Base-by-base conservation (phyloP, 2,113 vertebrate species). In the Gallinago media region DNA sequence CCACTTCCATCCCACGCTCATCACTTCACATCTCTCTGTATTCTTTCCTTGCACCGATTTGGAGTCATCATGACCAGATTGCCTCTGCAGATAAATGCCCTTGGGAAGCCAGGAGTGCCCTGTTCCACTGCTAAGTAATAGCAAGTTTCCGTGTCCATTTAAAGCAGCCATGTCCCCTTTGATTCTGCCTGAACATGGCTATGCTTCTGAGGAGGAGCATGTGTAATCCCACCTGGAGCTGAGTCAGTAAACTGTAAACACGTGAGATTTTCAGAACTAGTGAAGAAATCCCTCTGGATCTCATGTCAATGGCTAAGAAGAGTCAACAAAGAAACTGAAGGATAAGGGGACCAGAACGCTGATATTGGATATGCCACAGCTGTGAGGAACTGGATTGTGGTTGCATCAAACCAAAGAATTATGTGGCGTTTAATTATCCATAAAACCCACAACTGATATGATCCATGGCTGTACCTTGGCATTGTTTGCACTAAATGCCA, bases 1-100 rank as follows among this genome's bases (percentile, higher is more conserved):
- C 94, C 93, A 95, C 84, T 91, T 94, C 56, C 89, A 94, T 91
- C 96, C 95, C 93, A 94, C 86, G 58, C 93, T 94, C 73, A 78
- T 92, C 83, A 84, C 86, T 94, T 94, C 59, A 78, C 58, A 78
- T 96, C 32, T 55, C 65, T 84, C 68, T 0, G 1, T 84, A 63
- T 86, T 95, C 76, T 94, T 61, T 97, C 61, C 76, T 96, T 3
- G 3, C 73, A 71, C 80, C 78, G 73, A 78, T 94, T 84, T 91
- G 83, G 83, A 96, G 79, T 87, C 61, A 84, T 94, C 93, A 61
- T 54, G 82, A 85, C 86, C 96, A 92, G 89, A 89, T 49, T 95
- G 70, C 84, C 52, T 91, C 65, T 92, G 82, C 89, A 94, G 89
- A 92, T 80, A 91, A 92, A 88, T 63, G 83, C 55, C 68, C 68